Base-by-base conservation (phyloP, 1,140 invertebrate genomes). In the Apolygus lucorum region DNA sequence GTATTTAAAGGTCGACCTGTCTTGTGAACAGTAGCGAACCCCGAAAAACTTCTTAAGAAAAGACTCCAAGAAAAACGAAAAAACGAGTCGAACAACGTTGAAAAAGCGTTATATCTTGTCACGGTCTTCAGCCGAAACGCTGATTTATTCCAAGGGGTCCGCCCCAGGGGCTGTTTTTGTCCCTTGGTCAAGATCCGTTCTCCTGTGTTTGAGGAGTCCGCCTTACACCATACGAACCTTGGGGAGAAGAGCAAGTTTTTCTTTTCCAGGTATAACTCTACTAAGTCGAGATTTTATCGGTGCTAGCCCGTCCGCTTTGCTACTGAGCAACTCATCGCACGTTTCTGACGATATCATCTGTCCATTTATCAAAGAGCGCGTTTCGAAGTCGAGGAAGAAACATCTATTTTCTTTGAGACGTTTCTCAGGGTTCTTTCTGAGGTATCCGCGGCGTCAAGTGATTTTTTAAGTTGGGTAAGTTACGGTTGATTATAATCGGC, bases 271-370 rank as follows among this genome's bases (percentile, higher is more conserved):
- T 42, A 42, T 59, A 59, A 59, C 54, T 59, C 54, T 17, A 59
- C 54, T 59, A 59, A 59, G 8, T 17, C 13, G 54, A 59, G 54
- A 59, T 59, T 59, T 59, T 59, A 59, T 59, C 54, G 54, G 13
- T 42, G 34, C 22, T 59, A 4, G 8, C 22, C 54, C 54, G 11
- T 59, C 54, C 22, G 22, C 54, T 24, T 13, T 8, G 54, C 54
- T 59, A 59, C 54, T 59, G 54, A 59, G 22, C 54, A 59, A 59
- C 54, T 59, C 54, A 59, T 59, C 54, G 54, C 11, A 24, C 54
- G 54, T 17, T 24, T 59, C 54, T 13, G 22, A 59, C 22, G 54
- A 59, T 59, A 59, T 59, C 54, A 59, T 17, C 22, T 21, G 22
- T 4, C 22, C 54, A 59, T 59, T 59, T 24, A 59, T 59, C 54